phyloP scores from a whole-genome alignment of 2,888 invertebrate genomes.

The Tachina grossa region DNA sequence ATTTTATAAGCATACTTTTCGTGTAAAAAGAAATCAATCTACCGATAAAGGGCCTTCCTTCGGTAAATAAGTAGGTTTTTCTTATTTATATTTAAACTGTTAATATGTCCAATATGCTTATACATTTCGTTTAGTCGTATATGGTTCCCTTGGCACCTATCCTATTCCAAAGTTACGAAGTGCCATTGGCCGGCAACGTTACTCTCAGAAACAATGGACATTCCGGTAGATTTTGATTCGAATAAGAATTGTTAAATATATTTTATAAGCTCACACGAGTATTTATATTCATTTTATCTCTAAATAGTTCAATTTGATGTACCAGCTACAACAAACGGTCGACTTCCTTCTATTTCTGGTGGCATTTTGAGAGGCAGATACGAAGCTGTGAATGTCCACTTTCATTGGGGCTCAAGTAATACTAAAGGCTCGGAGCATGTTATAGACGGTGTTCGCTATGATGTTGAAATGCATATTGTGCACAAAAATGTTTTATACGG shows the following conservation, averaged over 20 bases:
- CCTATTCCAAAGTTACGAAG: constrained; percentile 84
- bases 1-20: too few relatives aligned
- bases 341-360: constrained; percentile 75
- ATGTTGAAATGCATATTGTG: constrained; percentile 87
- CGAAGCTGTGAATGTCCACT: constrained; percentile 80
- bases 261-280: not conserved
- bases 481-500: constrained; percentile 86
- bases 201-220: constrained; percentile 87
- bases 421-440: constrained; percentile 85
- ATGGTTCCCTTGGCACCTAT: constrained; percentile 73
- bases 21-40: too few relatives aligned
- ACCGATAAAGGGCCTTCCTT: too few relatives aligned
- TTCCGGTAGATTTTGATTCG: constrained; percentile 81
- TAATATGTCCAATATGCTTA: not conserved
- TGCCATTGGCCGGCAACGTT: constrained; percentile 85
- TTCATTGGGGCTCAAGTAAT: constrained; percentile 89
- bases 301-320: constrained; percentile 75
- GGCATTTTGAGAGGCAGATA: constrained; percentile 74
- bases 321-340: constrained; percentile 73
- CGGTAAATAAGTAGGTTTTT: too few relatives aligned
- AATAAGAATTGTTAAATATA: too few relatives aligned
- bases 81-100: too few relatives aligned
- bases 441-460: constrained; percentile 82
- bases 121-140: constrained; percentile 70
- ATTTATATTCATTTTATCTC: too few relatives aligned